These are phyloP conservation scores for Pachyrhynchus sulphureomaculatus DNA, from an alignment of 1,140 invertebrate genomes.

Conservation along the genomic window DNA sequence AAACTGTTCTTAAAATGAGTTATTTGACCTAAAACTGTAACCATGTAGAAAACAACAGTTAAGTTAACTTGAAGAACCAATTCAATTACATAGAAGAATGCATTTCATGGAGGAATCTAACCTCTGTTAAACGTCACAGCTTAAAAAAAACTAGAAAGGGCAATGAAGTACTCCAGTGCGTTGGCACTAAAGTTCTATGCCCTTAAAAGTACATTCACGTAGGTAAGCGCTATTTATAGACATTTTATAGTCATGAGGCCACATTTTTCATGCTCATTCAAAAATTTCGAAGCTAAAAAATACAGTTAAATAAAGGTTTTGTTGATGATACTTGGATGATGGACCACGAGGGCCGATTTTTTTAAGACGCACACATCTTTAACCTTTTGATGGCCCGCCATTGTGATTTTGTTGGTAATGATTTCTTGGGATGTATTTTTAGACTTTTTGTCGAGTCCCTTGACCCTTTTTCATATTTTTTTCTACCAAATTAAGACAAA, in stretches of 20 bases:
- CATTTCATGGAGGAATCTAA: conserved; percentile 37
- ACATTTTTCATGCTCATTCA: conserved; percentile 18
- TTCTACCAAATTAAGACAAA: background rate
- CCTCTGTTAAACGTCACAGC: conserved; percentile 23
- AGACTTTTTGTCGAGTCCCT: conserved; percentile 20
- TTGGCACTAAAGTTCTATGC: conserved; percentile 36
- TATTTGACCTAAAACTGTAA: conserved; percentile 52
- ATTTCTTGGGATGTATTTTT: conserved; percentile 42
- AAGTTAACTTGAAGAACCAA: conserved; percentile 44
- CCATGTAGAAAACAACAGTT: conserved; percentile 51
- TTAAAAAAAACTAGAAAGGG: conserved; percentile 25
- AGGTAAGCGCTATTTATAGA: conserved; percentile 30
- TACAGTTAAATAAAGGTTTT: conserved; percentile 3
- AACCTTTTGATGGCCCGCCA: conserved; percentile 47
- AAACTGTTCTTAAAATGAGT: conserved; percentile 46
- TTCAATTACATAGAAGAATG: conserved; percentile 42
- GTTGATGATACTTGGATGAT: background rate
- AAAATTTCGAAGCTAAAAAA: conserved; percentile 13
- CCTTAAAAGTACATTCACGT: conserved; percentile 39
- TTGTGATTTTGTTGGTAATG: conserved; percentile 43
- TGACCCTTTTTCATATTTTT: conserved; percentile 16
- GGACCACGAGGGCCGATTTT: conserved; percentile 24
- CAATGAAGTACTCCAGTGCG: conserved; percentile 23
- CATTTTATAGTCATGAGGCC: conserved; percentile 13
- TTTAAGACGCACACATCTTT: conserved; percentile 38